These are phyloP conservation scores for Polyodon spathula DNA, from an alignment of 2,113 vertebrate genomes.

Conservation along the genomic window DNA sequence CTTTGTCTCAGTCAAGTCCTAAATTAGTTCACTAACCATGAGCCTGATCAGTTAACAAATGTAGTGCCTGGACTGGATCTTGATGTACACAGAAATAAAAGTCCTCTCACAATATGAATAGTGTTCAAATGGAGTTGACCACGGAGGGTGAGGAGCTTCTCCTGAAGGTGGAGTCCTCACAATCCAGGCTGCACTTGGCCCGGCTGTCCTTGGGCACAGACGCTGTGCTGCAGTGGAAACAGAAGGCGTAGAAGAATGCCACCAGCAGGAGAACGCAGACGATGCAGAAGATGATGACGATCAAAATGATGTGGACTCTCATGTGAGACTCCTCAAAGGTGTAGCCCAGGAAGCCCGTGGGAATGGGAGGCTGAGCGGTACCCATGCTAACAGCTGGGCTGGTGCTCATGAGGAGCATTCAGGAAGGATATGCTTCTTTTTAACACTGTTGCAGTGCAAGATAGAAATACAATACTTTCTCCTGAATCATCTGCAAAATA, in stretches of 20 bases:
- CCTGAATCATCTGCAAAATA: neutral
- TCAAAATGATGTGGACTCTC: constrained; percentile 40
- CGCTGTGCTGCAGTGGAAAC: constrained; percentile 43
- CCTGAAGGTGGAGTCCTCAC: constrained; percentile 50
- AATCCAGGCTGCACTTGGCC: constrained; percentile 28
- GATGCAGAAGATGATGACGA: constrained; percentile 42
- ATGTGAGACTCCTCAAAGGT: constrained; percentile 28
- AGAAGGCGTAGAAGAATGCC: constrained; percentile 50
- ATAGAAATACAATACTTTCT: constrained; percentile 2
- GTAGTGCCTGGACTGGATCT: no score
- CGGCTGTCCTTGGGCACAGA: constrained; percentile 21
- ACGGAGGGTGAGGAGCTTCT: constrained; percentile 44
- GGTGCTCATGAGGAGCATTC: constrained; percentile 24
- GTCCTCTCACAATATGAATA: neutral
- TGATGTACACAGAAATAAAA: neutral
- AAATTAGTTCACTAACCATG: no score
- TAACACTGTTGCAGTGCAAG: neutral
- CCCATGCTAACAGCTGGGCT: constrained; percentile 15
- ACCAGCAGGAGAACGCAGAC: constrained; percentile 52
- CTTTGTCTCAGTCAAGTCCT: no score
- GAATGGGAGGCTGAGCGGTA: constrained; percentile 6
- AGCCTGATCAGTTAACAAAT: no score
- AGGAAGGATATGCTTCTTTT: no score
- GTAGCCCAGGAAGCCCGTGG: neutral
- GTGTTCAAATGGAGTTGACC: constrained; percentile 42